These are phyloP conservation scores for Pyralis farinalis DNA, from an alignment of 2,888 invertebrate species.

Conservation along the genomic window DNA sequence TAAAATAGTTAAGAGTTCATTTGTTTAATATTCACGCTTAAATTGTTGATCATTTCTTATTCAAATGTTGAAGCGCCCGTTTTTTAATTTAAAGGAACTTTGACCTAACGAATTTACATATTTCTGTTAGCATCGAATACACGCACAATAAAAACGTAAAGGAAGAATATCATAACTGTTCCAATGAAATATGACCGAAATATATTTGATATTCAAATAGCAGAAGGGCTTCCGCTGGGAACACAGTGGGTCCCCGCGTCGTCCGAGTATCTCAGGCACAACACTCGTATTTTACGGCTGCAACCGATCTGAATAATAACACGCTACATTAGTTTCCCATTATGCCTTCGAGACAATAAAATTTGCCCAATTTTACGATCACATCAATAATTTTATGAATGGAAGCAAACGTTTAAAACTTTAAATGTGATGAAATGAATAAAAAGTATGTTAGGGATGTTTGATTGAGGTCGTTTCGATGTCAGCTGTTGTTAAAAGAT, in stretches of 20 bases:
- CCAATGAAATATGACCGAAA: slow-evolving; percentile 71
- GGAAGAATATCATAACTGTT: slow-evolving; percentile 79
- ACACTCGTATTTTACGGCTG: slow-evolving; percentile 77
- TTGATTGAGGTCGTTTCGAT: slow-evolving; percentile 56
- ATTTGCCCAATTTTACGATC: slow-evolving; percentile 81
- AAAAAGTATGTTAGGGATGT: slow-evolving; percentile 50
- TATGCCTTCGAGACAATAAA: slow-evolving; percentile 80
- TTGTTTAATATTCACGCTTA: slow-evolving; percentile 19
- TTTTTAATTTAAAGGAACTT: slow-evolving; percentile 39
- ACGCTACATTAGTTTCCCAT: slow-evolving; percentile 81
- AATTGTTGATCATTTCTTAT: slow-evolving; percentile 23
- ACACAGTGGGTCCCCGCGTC: slow-evolving; percentile 35
- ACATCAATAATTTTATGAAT: slow-evolving; percentile 81
- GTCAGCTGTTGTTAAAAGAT: slow-evolving; percentile 46
- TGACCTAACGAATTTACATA: slow-evolving; percentile 53
- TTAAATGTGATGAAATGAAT: slow-evolving; percentile 67
- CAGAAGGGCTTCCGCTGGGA: slow-evolving; percentile 72
- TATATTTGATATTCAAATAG: slow-evolving; percentile 77
- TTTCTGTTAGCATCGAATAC: slow-evolving; percentile 52
- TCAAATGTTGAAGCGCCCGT: slow-evolving; percentile 27
- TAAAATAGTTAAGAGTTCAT: slow-evolving; percentile 22
- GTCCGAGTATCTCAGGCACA: slow-evolving; percentile 48
- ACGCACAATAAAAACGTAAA: slow-evolving; percentile 59
- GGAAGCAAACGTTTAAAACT: slow-evolving; percentile 73
- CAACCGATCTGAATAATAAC: slow-evolving; percentile 79